A percentile compares a stretch with the other conserved stretches of the same genome.
Evolutionary conservation across 2,113 vertebrate genomes (phyloP).

Genomic region (Fregata magnificens): DNA sequence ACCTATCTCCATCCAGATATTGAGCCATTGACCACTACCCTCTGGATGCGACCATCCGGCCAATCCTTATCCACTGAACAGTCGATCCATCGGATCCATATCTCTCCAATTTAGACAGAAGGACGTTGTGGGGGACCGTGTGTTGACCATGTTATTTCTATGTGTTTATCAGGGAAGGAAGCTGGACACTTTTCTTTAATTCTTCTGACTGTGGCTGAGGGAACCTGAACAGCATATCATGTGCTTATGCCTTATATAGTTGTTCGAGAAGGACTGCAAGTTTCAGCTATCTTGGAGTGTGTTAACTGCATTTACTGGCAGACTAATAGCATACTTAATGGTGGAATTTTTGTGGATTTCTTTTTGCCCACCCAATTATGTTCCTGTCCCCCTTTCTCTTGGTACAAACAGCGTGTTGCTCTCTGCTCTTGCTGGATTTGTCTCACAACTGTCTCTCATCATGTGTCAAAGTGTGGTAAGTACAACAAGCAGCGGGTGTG

Average conservation of each 20-base stretch:
- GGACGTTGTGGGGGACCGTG: background rate
- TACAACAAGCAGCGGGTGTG: background rate
- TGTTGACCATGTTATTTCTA: background rate
- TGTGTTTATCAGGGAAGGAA: background rate
- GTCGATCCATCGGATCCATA: background rate
- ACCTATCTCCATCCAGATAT: no score
- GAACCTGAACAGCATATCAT: background rate
- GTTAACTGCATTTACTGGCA: background rate
- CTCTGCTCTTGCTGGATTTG: background rate
- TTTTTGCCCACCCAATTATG: background rate
- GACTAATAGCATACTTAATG: background rate
- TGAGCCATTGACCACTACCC: background rate
- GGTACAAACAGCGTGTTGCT: background rate
- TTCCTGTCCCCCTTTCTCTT: background rate
- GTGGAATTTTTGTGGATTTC: background rate
- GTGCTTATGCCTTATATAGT: background rate
- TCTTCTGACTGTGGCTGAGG: background rate
- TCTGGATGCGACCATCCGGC: background rate
- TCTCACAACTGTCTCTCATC: background rate
- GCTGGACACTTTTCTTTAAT: background rate
- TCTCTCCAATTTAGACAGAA: background rate
- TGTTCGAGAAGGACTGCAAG: background rate
- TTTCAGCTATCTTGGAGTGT: background rate
- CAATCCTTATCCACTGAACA: rapidly evolving
- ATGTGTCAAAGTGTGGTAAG: background rate